These are phyloP conservation scores for Chrysolina haemoptera DNA, from an alignment of 2,888 invertebrate genomes.

Conservation along the genomic window DNA sequence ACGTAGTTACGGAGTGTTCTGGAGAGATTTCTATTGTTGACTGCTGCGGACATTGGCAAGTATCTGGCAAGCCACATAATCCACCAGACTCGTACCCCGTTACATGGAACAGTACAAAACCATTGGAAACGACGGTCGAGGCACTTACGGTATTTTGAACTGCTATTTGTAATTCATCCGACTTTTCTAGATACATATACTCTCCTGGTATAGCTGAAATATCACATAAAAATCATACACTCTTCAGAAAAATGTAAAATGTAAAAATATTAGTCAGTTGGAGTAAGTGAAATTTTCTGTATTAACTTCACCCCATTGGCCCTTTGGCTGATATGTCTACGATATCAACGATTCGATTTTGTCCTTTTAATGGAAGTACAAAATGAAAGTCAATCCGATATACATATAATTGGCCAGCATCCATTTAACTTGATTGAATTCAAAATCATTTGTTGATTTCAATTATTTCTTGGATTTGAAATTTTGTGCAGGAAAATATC, in stretches of 20 bases:
- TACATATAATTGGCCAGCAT: too few species aligned
- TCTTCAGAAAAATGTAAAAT: neutral
- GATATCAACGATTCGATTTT: too few species aligned
- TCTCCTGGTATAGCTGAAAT: slow-evolving; percentile 60
- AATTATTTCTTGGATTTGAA: too few species aligned
- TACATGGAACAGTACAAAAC: slow-evolving; percentile 59
- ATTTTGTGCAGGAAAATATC: too few species aligned
- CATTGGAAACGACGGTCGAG: slow-evolving; percentile 53
- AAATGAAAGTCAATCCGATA: too few species aligned
- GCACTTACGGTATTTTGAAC: slow-evolving; percentile 58
- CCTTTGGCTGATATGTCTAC: too few species aligned
- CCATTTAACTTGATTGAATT: too few species aligned
- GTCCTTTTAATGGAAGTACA: too few species aligned
- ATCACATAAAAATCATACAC: slow-evolving; percentile 12
- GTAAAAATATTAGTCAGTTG: neutral
- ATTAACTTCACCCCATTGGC: too few species aligned
- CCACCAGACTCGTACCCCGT: slow-evolving; percentile 57
- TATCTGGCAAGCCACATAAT: slow-evolving; percentile 59
- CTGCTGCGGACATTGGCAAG: slow-evolving; percentile 63
- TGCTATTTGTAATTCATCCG: slow-evolving; percentile 60
- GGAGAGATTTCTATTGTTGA: slow-evolving; percentile 62
- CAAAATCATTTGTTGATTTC: too few species aligned
- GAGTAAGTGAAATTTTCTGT: too few species aligned
- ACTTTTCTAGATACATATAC: slow-evolving; percentile 65
- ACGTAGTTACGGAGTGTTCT: slow-evolving; percentile 55